Evolutionary conservation across 2,888 invertebrate species (phyloP), one percentile per base, ranked within the genome.

Genomic region (Trissolcus japonicus): DNA sequence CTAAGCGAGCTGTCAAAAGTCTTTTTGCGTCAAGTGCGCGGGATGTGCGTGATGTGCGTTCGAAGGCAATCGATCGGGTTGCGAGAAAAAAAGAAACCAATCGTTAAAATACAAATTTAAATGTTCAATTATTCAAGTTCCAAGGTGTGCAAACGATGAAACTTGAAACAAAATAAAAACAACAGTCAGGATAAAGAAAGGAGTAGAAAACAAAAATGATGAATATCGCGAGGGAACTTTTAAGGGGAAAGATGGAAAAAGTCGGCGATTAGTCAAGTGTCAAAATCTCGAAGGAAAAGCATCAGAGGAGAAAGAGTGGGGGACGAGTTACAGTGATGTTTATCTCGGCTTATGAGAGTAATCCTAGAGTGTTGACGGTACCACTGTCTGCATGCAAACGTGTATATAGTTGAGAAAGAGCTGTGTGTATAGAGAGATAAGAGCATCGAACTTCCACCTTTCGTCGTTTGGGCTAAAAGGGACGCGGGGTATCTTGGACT

Each of bases 211-310:
- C 7, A 46, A 46, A 46, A 16, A n/a, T 46, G n/a, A 46, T 46
- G 35, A 35, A 46, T 46, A 46, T n/a, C 16, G 46, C 46, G 46
- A 46, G 16, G 11, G 16, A 46, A 46, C 4, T 16, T 16, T 46
- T 6, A 16, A n/a, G 46, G 14, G 46, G 17, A 19, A 51, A 51
- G 51, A 11, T 17, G 19, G 16, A 17, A 17, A 66, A 43, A 40
- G 61, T 29, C 17, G 41, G 3, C 16, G 17, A 72, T 54, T 65
- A 72, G 50, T 61, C 17, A 67, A 56, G 62, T 65, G 71, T 76
- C 65, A 66, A 66, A 69, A 76, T 61, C 66, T 71, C 65, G 66
- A 76, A 66, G 71, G 66, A 71, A 76, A 59, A 35, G 62, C n/a
- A 54, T 51, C 41, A 51, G 29, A 35, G 48, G 55, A 51, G 41